Base-by-base conservation (phyloP, 2,797 vertebrate species). In the Ispidina picta region DNA sequence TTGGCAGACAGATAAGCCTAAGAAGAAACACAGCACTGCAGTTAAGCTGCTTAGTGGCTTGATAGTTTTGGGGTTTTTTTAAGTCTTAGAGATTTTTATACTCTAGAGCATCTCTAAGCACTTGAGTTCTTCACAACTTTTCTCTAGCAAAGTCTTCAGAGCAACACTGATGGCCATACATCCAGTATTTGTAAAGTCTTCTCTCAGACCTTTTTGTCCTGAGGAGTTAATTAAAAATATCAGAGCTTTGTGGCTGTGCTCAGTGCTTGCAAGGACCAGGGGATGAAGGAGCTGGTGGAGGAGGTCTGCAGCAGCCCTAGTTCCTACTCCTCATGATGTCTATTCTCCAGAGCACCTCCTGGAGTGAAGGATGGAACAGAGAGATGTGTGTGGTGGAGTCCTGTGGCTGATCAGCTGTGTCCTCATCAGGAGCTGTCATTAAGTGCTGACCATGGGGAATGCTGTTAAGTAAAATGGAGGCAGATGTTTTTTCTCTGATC, bases 401-500 rank as follows among this genome's bases (percentile, higher is more conserved):
- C 86, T 72, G 65, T 82, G 83, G 68, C 81, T 95, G 56, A 92
- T 92, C 70, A 93, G 83, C 88, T 84, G 78, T 74, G 63, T 85
- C 73, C 74, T 95, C 72, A 66, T 92, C 92, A 92, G 88, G 84
- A 92, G 76, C 8, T 92, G 88, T 90, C 82, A 85, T 93, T 95
- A 92, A 94, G 35, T n/a, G 31, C 85, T 93, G 95, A 86, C 93
- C 88, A 68, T 71, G 66, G 85, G 93, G 90, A 95, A 92, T 86
- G 80, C 58, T 5, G 4, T 60, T 86, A 80, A 65, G 62, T 74
- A 44, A 84, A 94, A 91, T 86, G 66, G 77, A 94, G 66, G 89
- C 86, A 95, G 88, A 95, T 92, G 79, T 28, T 89, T 94, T 78
- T 90, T 62, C 88, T 88, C 89, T 86, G 85, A 93, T 95, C 93